Conservation (phyloP, 2,888 invertebrate genomes). For the Stenchaetothrips biformis region DNA sequence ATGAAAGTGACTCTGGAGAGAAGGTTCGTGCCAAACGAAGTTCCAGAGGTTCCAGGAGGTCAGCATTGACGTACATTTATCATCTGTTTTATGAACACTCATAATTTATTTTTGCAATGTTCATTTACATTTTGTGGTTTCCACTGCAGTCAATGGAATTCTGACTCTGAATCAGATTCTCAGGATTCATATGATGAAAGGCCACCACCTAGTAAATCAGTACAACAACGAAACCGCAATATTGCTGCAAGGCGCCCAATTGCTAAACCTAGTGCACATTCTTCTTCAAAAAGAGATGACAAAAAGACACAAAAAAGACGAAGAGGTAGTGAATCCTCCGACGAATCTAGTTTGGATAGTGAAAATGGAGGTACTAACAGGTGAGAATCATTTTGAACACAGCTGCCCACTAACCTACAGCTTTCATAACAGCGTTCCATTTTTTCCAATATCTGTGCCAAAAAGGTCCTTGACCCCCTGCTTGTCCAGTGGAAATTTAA, state of each 20-base stretch:
- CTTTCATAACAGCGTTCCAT: neutral
- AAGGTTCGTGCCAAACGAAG: constrained; percentile 35
- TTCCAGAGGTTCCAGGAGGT: constrained; percentile 31
- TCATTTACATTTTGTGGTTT: constrained; percentile 29
- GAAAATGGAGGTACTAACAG: constrained; percentile 51
- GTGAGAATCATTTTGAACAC: constrained; percentile 31
- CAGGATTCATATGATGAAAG: constrained; percentile 48
- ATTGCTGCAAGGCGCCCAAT: neutral
- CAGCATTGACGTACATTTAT: constrained; percentile 13
- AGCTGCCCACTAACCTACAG: neutral
- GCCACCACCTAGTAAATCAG: neutral
- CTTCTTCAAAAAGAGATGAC: neutral
- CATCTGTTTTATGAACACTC: constrained; percentile 10
- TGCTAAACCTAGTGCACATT: neutral
- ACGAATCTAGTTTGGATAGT: constrained; percentile 46
- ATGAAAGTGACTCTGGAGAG: constrained; percentile 56
- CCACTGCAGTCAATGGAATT: constrained; percentile 57
- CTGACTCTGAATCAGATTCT: constrained; percentile 52
- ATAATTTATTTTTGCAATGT: constrained; percentile 13
- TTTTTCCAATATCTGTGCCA: neutral
- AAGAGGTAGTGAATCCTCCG: constrained; percentile 37
- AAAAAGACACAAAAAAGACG: constrained; percentile 30
- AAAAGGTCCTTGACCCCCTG: neutral
- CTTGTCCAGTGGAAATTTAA: neutral
- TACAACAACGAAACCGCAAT: neutral